A percentile compares a stretch with the other conserved stretches of the same genome.
These are phyloP conservation scores for Sesia apiformis DNA, from an alignment of 2,888 invertebrate genomes.

Conservation along the genomic window DNA sequence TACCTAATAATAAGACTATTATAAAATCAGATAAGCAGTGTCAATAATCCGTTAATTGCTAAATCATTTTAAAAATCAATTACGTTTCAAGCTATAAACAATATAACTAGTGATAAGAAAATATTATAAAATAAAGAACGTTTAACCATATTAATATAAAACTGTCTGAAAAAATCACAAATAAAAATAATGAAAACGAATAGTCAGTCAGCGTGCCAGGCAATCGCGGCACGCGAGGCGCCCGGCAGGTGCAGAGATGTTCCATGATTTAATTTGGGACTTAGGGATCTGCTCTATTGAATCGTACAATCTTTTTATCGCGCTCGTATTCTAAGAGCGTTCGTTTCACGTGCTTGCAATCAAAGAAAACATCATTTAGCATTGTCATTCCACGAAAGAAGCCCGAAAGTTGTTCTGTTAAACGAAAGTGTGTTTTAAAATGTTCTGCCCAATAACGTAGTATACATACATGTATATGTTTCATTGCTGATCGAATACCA, in stretches of 20 bases:
- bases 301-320: conserved; percentile 61
- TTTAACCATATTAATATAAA: too few relatives aligned
- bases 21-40: neutral
- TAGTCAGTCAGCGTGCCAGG: conserved; percentile 44
- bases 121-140: too few relatives aligned
- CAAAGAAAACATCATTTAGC: neutral
- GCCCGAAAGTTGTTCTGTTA: too few relatives aligned
- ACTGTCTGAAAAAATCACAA: conserved; percentile 24
- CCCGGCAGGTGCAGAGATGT: conserved; percentile 66
- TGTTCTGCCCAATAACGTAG: too few relatives aligned
- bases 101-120: too few relatives aligned
- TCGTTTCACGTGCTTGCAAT: conserved; percentile 10
- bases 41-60: too few relatives aligned
- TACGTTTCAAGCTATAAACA: too few relatives aligned
- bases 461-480: neutral
- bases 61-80: too few relatives aligned
- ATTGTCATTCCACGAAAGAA: too few relatives aligned
- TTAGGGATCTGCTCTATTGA: conserved; percentile 68
- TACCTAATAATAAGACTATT: neutral
- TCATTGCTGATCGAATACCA: conserved; percentile 37
- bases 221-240: conserved; percentile 39
- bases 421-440: too few relatives aligned
- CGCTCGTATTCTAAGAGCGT: conserved; percentile 34
- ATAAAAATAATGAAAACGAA: conserved; percentile 49
- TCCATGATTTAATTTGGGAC: conserved; percentile 74